These are phyloP conservation scores for Arrhamphus sclerolepis DNA, from an alignment of 2,797 vertebrate genomes.

Conservation along the genomic window DNA sequence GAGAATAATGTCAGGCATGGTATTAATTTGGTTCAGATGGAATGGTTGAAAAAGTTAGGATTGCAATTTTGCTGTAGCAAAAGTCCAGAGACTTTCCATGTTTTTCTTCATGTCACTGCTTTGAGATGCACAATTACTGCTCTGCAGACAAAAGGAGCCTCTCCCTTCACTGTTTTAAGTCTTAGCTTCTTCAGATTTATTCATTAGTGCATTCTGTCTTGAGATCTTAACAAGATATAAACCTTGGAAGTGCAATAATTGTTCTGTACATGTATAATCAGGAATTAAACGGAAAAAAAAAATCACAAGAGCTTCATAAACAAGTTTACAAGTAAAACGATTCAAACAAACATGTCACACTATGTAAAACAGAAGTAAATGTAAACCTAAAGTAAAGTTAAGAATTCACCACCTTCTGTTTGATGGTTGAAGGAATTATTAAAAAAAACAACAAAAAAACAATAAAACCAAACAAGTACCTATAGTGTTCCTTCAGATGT, in stretches of 20 bases:
- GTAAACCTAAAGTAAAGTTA: slow-evolving; percentile 48
- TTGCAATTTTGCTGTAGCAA: slow-evolving; percentile 9
- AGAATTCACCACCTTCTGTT: slow-evolving; percentile 20
- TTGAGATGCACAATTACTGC: slow-evolving; percentile 8
- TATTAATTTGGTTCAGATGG: slow-evolving; percentile 8
- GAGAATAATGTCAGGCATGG: slow-evolving; percentile 21
- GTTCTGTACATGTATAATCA: slow-evolving; percentile 36
- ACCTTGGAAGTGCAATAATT: slow-evolving; percentile 44
- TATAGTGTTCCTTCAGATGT: slow-evolving; percentile 40
- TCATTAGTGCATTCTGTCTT: slow-evolving; percentile 50
- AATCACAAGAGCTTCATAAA: slow-evolving; percentile 22
- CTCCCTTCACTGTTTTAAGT: slow-evolving; percentile 7
- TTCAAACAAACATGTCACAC: slow-evolving; percentile 29
- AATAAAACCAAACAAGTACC: slow-evolving; percentile 31
- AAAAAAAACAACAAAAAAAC: slow-evolving; percentile 27
- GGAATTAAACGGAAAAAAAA: slow-evolving; percentile 27
- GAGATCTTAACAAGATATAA: slow-evolving; percentile 29
- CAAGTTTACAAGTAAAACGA: slow-evolving; percentile 16
- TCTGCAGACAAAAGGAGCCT: slow-evolving; percentile 15
- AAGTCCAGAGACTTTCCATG: slow-evolving; percentile 11
- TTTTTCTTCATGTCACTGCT: slow-evolving; percentile 1
- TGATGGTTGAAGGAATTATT: slow-evolving; percentile 20
- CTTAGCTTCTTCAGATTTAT: slow-evolving; percentile 15
- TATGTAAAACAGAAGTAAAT: slow-evolving; percentile 40
- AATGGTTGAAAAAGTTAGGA: slow-evolving; percentile 16